Percentiles rank a stretch among this genome's conserved stretches.
Conservation (phyloP, 2,113 vertebrate genomes). For the Mastomys natalensis region DNA sequence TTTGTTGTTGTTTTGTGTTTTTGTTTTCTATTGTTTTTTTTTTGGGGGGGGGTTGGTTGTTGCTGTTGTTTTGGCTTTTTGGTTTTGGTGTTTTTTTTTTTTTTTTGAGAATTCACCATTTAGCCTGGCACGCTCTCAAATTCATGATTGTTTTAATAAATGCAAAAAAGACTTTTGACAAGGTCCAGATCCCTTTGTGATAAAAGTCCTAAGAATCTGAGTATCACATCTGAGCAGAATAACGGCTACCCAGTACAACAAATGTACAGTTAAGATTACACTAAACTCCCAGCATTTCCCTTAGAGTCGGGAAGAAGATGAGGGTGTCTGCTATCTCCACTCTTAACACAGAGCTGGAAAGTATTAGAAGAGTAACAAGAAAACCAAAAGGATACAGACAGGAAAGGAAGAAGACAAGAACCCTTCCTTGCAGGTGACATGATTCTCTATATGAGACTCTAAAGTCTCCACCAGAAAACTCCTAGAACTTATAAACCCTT, state of each 20-base stretch:
- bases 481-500: not conserved
- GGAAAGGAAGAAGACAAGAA: not conserved
- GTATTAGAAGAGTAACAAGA: not conserved
- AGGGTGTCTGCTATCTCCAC: not conserved
- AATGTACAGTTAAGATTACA: not conserved
- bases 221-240: not conserved
- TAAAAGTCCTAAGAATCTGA: not conserved
- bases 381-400: not conserved
- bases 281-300: not conserved
- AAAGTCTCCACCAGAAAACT: not conserved
- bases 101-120: not conserved
- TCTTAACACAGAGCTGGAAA: not conserved
- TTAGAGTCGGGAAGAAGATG: not conserved
- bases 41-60: no score
- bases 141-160: not conserved
- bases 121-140: not conserved
- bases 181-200: not conserved
- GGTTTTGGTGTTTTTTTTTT: no score
- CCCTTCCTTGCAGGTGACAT: not conserved
- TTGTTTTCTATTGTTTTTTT: no score
- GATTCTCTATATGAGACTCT: not conserved
- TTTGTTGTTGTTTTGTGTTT: not conserved
- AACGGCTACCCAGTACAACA: not conserved
- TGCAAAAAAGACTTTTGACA: not conserved
- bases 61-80: no score